These are phyloP conservation scores for Ornithoptera priamus DNA, from an alignment of 2,888 invertebrate genomes.

Conservation along the genomic window DNA sequence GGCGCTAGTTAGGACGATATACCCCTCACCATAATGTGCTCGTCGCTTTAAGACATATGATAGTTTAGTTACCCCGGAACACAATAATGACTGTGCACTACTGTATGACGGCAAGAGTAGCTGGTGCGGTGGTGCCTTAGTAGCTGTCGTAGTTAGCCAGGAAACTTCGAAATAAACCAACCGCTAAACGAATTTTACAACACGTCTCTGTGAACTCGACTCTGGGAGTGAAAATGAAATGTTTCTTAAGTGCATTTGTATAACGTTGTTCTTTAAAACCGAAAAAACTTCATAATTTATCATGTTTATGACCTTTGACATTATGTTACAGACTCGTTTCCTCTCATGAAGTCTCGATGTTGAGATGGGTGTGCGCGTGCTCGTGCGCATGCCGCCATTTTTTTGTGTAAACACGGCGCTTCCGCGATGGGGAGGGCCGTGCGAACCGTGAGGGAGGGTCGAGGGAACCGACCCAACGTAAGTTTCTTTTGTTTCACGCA, in stretches of 20 bases:
- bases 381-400: conserved; percentile 52
- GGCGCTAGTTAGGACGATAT: no score
- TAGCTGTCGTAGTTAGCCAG: no score
- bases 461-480: conserved; percentile 63
- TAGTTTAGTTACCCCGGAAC: no score
- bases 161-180: no score
- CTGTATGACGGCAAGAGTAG: no score
- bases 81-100: no score
- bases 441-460: conserved; percentile 62
- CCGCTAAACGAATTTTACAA: neutral
- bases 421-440: conserved; percentile 65
- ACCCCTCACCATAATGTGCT: no score
- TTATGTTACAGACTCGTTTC: conserved; percentile 21
- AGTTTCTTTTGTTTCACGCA: conserved; percentile 67
- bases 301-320: conserved; percentile 6
- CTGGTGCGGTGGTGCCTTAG: no score
- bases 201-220: neutral
- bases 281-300: neutral
- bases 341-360: conserved; percentile 35
- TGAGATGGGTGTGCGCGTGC: conserved; percentile 51
- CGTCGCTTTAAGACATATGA: no score
- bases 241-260: neutral
- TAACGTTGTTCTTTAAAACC: neutral
- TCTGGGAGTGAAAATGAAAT: neutral
- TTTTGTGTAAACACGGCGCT: conserved; percentile 62